These are phyloP conservation scores for Zaprionus capensis DNA, from an alignment of 1,140 invertebrate genomes.

Conservation along the genomic window DNA sequence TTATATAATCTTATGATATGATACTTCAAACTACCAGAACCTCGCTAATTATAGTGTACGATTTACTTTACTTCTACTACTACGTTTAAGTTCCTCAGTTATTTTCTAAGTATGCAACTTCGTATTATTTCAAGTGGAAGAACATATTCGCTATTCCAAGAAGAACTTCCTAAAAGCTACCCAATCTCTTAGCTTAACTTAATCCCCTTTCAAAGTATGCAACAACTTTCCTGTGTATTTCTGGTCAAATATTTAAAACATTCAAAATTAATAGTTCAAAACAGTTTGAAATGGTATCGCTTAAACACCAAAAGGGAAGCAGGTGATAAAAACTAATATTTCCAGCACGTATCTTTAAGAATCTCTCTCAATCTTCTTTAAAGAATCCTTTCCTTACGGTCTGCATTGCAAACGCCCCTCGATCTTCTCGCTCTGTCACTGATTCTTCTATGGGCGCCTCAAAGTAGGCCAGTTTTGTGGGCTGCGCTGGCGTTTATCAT, in stretches of 20 bases:
- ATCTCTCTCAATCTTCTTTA: too few relatives aligned
- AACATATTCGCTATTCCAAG: not conserved
- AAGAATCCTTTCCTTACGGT: not conserved
- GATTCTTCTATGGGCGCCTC: conserved; percentile 9
- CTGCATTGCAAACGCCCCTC: too few relatives aligned
- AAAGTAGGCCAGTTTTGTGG: conserved; percentile 44
- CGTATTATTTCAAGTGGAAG: too few relatives aligned
- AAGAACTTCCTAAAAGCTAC: not conserved
- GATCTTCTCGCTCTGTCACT: not conserved
- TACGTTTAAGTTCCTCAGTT: too few relatives aligned
- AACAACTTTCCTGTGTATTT: not conserved
- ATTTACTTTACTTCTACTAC: too few relatives aligned
- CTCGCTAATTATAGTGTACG: too few relatives aligned
- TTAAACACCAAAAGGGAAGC: too few relatives aligned
- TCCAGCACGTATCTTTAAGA: too few relatives aligned
- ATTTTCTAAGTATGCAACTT: too few relatives aligned
- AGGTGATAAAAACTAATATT: too few relatives aligned
- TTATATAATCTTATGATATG: too few relatives aligned
- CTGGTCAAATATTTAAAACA: not conserved
- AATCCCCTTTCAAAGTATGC: not conserved
- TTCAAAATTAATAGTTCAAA: not conserved
- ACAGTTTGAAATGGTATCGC: not conserved
- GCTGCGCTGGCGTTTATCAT: conserved; percentile 13
- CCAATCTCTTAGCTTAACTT: not conserved
- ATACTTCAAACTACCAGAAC: too few relatives aligned